Percentiles rank a stretch among this genome's conserved stretches.
These are phyloP conservation scores for Torymus tubicola DNA, from an alignment of 2,888 invertebrate species.

Conservation along the genomic window DNA sequence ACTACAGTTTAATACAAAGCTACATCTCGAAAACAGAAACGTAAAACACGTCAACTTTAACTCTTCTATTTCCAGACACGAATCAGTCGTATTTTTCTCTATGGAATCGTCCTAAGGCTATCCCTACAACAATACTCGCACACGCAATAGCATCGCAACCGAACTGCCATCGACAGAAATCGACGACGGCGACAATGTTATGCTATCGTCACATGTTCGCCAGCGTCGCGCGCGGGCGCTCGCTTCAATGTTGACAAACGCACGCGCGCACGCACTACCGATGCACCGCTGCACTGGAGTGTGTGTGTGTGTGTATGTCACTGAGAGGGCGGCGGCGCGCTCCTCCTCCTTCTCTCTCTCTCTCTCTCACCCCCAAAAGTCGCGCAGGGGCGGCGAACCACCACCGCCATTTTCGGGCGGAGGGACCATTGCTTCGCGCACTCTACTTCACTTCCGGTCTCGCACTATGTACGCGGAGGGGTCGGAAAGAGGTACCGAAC, in stretches of 20 bases:
- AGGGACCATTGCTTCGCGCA: constrained; percentile 29
- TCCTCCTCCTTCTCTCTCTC: too few relatives aligned
- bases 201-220: not conserved
- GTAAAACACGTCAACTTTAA: too few relatives aligned
- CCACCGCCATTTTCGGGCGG: constrained; percentile 53
- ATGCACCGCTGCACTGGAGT: constrained; percentile 23
- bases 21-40: too few relatives aligned
- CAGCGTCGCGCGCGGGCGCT: constrained; percentile 1
- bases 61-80: too few relatives aligned
- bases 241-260: constrained; percentile 28
- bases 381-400: constrained; percentile 10
- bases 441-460: not conserved
- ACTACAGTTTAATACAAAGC: too few relatives aligned
- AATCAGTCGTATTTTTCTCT: too few relatives aligned
- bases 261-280: not conserved
- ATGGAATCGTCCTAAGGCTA: too few relatives aligned
- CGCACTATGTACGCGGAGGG: not conserved
- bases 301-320: constrained; percentile 4
- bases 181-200: too few relatives aligned
- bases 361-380: not conserved
- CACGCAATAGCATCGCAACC: too few relatives aligned
- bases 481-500: too few relatives aligned
- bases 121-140: too few relatives aligned
- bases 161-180: too few relatives aligned
- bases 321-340: constrained; percentile 16